Evolutionary conservation across 2,888 invertebrate species (phyloP), one percentile per base, ranked within the genome.

Genomic region (Desoria tigrina): DNA sequence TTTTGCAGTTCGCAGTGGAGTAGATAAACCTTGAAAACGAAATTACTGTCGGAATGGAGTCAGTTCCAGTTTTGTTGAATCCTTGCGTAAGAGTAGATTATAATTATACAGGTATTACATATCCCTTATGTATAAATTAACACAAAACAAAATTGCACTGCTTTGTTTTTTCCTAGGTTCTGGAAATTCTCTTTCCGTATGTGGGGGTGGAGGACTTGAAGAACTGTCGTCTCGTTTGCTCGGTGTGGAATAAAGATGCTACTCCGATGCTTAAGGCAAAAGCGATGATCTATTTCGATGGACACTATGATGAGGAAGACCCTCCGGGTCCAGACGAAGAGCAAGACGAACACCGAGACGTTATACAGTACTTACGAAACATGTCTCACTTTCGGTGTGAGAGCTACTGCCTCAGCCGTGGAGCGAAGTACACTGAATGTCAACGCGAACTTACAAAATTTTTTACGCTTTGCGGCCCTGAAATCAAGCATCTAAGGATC

Each of bases 231-330:
- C 7, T 21, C 7, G 49, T 49, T 11, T 16, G 18, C 49, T n/a
- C 14, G 14, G 18, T 18, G 7, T 49, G 14, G n/a, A 16, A 7
- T 18, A 21, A 18, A 21, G n/a, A n/a, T 7, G 49, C 49, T 11
- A n/a, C 49, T 9, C 49, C 49, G 7, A 16, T 16, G 11, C 18
- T 49, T 7, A 49, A 21, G 7, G 18, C 14, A n/a, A 49, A 49
- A 18, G 49, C n/a, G 9, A 49, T 49, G 49, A 21, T 49, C 7
- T 49, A 49, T 18, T 49, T 49, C 18, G 18, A 49, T 18, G 49
- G 18, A 16, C 49, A 49, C 18, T 49, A 49, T 49, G 49, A 49
- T 18, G 49, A 49, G 49, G 49, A 49, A 18, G 49, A 49, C 9
- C 14, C 9, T 16, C 49, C 49, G 14, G n/a, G n/a, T n/a, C 49